phyloP scores from a whole-genome alignment of 1,140 invertebrate genomes.

The Euglossa dilemma region DNA sequence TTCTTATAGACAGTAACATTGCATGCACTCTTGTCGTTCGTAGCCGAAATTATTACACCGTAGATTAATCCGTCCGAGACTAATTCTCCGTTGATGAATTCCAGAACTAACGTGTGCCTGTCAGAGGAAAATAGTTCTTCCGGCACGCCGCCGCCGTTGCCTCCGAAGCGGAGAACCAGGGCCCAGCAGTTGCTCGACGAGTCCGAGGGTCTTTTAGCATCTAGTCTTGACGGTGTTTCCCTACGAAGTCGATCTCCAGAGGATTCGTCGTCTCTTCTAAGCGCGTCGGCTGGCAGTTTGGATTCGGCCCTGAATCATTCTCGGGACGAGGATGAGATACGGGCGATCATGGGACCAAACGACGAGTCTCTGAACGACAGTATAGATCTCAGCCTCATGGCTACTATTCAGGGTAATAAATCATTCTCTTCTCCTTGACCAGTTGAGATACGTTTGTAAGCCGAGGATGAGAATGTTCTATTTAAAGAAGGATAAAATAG shows the following conservation, averaged over 20 bases:
- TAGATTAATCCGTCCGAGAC: background rate
- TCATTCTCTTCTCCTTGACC: background rate
- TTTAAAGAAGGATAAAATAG: too few species aligned
- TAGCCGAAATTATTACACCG: background rate
- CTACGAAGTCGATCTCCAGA: conserved; percentile 86
- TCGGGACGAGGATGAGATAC: conserved; percentile 88
- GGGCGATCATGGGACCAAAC: conserved; percentile 85
- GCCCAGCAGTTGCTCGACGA: conserved; percentile 82
- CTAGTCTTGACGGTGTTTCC: conserved; percentile 85
- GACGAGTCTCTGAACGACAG: conserved; percentile 81
- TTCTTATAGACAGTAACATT: conserved; percentile 8
- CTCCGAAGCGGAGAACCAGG: conserved; percentile 87
- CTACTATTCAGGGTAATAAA: conserved; percentile 78
- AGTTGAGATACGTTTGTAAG: background rate
- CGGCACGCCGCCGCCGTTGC: conserved; percentile 86
- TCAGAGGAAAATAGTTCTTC: conserved; percentile 78
- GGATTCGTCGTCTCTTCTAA: conserved; percentile 87
- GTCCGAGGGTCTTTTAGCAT: conserved; percentile 81
- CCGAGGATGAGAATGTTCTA: too few species aligned
- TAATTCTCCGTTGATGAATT: background rate
- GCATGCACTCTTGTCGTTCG: background rate
- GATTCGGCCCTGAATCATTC: conserved; percentile 93
- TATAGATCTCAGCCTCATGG: conserved; percentile 81
- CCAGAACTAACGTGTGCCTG: conserved; percentile 74
- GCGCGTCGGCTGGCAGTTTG: conserved; percentile 89